phyloP scores from a whole-genome alignment of 1,140 invertebrate genomes.

The Leptinotarsa lineolata region DNA sequence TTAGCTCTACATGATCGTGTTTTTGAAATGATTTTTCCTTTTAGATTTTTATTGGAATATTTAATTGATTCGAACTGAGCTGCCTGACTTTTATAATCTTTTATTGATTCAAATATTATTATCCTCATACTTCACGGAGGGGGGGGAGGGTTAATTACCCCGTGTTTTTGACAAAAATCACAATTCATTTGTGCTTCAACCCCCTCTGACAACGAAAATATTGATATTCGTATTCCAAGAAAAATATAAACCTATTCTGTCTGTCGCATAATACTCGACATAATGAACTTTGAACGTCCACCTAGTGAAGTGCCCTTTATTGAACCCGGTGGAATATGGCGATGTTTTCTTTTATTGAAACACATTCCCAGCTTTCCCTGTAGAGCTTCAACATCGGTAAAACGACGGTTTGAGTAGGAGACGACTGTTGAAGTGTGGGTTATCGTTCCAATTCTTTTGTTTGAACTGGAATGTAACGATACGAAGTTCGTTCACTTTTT shows the following conservation, averaged over 20 bases:
- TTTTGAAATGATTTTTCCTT: too few relatives aligned
- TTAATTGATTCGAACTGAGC: too few relatives aligned
- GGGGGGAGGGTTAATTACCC: too few relatives aligned
- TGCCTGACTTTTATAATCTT: too few relatives aligned
- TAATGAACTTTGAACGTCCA: background rate
- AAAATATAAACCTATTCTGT: background rate
- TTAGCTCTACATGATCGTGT: too few relatives aligned
- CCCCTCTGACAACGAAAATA: background rate
- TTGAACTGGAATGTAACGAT: background rate
- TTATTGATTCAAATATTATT: too few relatives aligned
- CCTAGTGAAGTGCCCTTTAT: background rate
- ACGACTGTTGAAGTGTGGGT: background rate
- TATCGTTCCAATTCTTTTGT: conserved; percentile 1
- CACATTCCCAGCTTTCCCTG: background rate
- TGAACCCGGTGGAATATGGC: background rate
- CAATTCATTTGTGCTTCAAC: too few relatives aligned
- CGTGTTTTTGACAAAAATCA: too few relatives aligned
- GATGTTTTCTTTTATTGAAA: background rate
- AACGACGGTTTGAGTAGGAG: background rate
- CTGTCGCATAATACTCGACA: background rate
- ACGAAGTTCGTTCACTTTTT: background rate
- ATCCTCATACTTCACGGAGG: too few relatives aligned
- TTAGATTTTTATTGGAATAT: too few relatives aligned
- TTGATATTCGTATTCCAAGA: background rate
- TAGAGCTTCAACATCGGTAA: background rate